phyloP scores from a whole-genome alignment of 2,113 vertebrate species.

The Tiliqua scincoides region DNA sequence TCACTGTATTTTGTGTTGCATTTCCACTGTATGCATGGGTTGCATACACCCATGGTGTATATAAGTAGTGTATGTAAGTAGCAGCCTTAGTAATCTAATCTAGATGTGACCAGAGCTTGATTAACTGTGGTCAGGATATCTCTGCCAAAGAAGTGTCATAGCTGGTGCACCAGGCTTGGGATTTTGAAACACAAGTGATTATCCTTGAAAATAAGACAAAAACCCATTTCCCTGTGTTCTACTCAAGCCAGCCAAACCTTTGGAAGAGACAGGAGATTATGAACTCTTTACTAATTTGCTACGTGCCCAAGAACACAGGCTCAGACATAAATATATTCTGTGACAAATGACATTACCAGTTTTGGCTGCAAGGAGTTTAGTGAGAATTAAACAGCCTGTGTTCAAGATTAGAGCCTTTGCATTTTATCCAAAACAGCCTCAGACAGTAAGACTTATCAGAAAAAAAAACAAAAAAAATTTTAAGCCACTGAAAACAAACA shows the following conservation, averaged over 20 bases:
- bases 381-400: neutral
- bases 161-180: too few relatives aligned
- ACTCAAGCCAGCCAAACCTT: neutral
- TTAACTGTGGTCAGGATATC: too few relatives aligned
- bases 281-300: slow-evolving; percentile 13
- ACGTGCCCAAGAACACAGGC: neutral
- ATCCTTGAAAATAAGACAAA: slow-evolving; percentile 21
- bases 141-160: too few relatives aligned
- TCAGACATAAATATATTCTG: neutral
- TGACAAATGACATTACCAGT: neutral
- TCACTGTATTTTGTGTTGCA: too few relatives aligned
- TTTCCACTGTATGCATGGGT: too few relatives aligned
- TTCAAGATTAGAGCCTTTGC: neutral
- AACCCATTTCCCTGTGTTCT: neutral
- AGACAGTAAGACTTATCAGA: neutral
- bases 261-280: neutral
- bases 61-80: too few relatives aligned
- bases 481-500: slow-evolving; percentile 33
- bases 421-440: neutral
- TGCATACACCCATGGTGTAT: too few relatives aligned
- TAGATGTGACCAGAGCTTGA: too few relatives aligned
- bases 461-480: slow-evolving; percentile 30
- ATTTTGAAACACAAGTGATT: neutral
- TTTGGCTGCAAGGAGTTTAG: neutral
- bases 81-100: too few relatives aligned